Evolutionary conservation across 53 echinoderm and acorn worm genomes (phyloP).

Genomic region (Echinometra lucunter): DNA sequence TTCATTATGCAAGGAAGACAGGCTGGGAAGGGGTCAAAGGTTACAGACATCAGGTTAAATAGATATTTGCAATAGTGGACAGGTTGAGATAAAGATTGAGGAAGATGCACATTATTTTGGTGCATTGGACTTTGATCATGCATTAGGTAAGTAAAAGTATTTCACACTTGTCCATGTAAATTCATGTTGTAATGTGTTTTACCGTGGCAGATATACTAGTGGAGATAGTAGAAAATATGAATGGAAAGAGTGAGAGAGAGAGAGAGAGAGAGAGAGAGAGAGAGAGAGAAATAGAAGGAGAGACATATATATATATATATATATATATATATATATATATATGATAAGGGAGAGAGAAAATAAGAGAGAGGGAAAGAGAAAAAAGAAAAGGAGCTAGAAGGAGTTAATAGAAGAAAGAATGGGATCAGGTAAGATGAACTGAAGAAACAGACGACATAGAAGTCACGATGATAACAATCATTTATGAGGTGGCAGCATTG

Average conservation of each 20-base stretch:
- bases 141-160: too few relatives aligned
- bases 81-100: neutral
- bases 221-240: neutral
- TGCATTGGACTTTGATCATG: too few relatives aligned
- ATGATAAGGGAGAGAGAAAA: neutral
- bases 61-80: too few relatives aligned
- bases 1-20: neutral
- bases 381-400: neutral
- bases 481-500: neutral
- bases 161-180: too few relatives aligned
- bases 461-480: neutral
- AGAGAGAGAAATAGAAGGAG: neutral
- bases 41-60: neutral
- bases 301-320: too few relatives aligned
- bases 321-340: too few relatives aligned
- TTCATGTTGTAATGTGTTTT: neutral
- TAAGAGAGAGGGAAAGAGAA: too few relatives aligned
- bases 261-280: neutral
- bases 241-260: neutral
- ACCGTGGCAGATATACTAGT: neutral
- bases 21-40: neutral
- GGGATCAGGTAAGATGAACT: neutral
- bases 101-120: neutral
- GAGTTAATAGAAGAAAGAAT: too few relatives aligned
- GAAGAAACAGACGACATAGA: neutral